Evolutionary conservation across 2,888 invertebrate species (phyloP).

Genomic region (Pogonocherus hispidulus): DNA sequence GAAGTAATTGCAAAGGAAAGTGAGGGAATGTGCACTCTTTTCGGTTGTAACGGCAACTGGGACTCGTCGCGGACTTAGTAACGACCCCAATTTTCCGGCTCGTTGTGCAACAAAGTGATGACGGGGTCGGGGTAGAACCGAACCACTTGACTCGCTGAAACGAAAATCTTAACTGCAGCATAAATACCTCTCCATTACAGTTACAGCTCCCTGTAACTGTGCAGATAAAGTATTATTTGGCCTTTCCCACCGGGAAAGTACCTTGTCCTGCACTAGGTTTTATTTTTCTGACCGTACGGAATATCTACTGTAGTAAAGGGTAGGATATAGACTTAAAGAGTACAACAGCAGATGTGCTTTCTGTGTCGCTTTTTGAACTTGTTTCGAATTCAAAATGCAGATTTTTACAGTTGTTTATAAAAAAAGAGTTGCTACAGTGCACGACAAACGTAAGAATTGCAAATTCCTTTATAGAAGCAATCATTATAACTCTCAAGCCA

Average conservation of each 20-base stretch:
- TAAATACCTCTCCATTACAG: slow-evolving; percentile 26
- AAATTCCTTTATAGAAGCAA: no score
- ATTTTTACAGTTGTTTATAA: no score
- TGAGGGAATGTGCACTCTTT: slow-evolving; percentile 28
- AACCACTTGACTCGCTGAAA: slow-evolving; percentile 25
- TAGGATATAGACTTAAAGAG: no score
- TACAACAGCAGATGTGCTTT: neutral
- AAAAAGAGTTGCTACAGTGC: no score
- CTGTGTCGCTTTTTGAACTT: no score
- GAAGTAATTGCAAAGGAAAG: slow-evolving; percentile 27
- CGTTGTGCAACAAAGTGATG: slow-evolving; percentile 65
- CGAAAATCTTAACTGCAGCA: slow-evolving; percentile 29
- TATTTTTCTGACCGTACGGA: neutral
- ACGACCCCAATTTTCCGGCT: slow-evolving; percentile 62
- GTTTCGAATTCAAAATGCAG: no score
- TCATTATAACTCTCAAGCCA: no score
- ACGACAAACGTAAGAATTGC: no score
- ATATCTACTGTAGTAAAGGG: slow-evolving; percentile 4
- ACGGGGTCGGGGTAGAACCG: slow-evolving; percentile 16
- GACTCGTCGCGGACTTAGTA: slow-evolving; percentile 15
- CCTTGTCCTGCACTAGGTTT: slow-evolving; percentile 4
- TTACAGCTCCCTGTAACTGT: slow-evolving; percentile 8
- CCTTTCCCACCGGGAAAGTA: slow-evolving; percentile 1
- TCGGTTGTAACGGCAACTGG: slow-evolving; percentile 16
- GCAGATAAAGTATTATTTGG: slow-evolving; percentile 14